phyloP scores from a whole-genome alignment of 1,140 invertebrate genomes.

The Bactericera cockerelli region DNA sequence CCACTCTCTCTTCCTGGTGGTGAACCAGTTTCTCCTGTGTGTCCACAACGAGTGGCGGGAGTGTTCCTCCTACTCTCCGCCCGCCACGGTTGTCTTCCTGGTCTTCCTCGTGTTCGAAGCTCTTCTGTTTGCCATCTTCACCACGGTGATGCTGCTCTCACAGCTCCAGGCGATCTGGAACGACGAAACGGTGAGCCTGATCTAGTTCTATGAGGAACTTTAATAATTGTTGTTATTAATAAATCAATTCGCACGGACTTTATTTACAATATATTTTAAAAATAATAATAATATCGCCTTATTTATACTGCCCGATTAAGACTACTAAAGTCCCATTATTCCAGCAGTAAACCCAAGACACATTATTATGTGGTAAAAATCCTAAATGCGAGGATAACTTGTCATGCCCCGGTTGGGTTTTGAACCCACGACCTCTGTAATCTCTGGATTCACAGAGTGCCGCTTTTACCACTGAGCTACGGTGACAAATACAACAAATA shows the following conservation, averaged over 20 bases:
- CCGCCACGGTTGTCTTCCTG: constrained; percentile 85
- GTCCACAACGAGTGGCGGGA: constrained; percentile 88
- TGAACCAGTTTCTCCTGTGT: constrained; percentile 89
- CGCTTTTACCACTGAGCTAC: too few relatives aligned
- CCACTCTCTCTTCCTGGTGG: constrained; percentile 79
- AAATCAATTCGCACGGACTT: not conserved
- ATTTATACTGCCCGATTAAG: too few relatives aligned
- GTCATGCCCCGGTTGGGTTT: too few relatives aligned
- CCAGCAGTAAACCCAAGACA: too few relatives aligned
- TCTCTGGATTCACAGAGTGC: too few relatives aligned
- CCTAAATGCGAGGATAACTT: too few relatives aligned
- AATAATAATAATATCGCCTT: too few relatives aligned
- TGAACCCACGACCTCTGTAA: too few relatives aligned
- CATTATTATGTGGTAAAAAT: too few relatives aligned
- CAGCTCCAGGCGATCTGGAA: constrained; percentile 90
- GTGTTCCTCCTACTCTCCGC: constrained; percentile 83
- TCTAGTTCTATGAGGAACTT: constrained; percentile 1
- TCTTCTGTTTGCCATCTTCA: constrained; percentile 95
- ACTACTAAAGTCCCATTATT: too few relatives aligned
- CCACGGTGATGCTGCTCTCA: constrained; percentile 91
- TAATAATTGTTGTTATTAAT: not conserved
- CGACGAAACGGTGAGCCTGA: constrained; percentile 90
- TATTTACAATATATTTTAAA: too few relatives aligned
- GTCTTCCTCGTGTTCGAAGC: constrained; percentile 94
- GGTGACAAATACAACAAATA: too few relatives aligned